A percentile compares a stretch with the other conserved stretches of the same genome.
These are phyloP conservation scores for Callipepla californica DNA, from an alignment of 2,113 vertebrate genomes.

Conservation along the genomic window DNA sequence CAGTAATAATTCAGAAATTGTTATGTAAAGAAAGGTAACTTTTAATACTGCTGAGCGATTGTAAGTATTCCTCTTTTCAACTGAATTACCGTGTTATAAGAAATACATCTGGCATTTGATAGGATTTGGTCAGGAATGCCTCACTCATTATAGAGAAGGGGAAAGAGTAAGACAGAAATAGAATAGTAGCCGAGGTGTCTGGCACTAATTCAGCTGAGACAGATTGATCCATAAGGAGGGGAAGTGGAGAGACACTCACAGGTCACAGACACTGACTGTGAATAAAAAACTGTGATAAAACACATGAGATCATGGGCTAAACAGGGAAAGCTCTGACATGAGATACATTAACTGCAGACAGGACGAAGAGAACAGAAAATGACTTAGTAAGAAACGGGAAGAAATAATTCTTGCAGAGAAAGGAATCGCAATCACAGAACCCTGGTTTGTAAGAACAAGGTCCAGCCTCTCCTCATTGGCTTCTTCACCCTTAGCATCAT, in stretches of 20 bases:
- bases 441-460: no score
- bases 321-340: not conserved
- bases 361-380: not conserved
- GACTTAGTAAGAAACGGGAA: not conserved
- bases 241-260: not conserved
- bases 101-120: not conserved
- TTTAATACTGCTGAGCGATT: not conserved
- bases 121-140: not conserved
- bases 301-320: not conserved
- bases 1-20: not conserved
- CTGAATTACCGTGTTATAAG: not conserved
- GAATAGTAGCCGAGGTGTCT: not conserved
- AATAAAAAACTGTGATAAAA: not conserved
- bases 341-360: not conserved
- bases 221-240: not conserved
- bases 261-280: not conserved
- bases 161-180: not conserved
- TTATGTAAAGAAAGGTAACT: not conserved
- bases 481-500: no score
- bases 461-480: no score
- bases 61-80: not conserved
- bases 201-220: not conserved
- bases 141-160: not conserved
- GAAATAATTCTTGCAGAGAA: not conserved
- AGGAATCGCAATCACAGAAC: not conserved